Evolutionary conservation across 2,888 invertebrate genomes (phyloP), one percentile per base, ranked within the genome.

Genomic region (Physocephala rufipes): DNA sequence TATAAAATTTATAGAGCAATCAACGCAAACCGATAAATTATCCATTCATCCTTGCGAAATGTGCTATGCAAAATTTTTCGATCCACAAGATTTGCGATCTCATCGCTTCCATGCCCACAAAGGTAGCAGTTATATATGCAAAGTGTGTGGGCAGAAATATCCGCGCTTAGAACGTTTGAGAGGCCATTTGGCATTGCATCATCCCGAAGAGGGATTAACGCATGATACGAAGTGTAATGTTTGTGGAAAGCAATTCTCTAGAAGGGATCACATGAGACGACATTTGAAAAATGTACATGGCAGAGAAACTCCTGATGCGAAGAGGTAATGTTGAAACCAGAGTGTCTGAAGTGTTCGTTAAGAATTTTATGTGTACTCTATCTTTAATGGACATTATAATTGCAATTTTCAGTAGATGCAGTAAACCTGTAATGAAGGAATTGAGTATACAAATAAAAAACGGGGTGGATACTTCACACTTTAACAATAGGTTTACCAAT

Each of bases 241-340:
- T 2, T 68, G 68, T 24, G 68, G 61, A 2, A 61, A 62, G 30
- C 81, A 82, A 21, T 89, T 88, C 77, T 82, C 85, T 4, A 82
- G 88, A 0, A 80, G 84, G 1, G 87, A 87, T 74, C 87, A 88
- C 76, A 76, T 89, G 61, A 84, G 84, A 70, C 82, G 88, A 1
- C 89, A 89, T 77, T 80, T 87, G 80, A 79, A 82, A 2, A 85
- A 74, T n/a, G 76, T 87, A 1, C 89, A 89, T 66, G 51, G 63
- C 63, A 12, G 71, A 53, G 47, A 16, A 45, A 13, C 47, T 26
- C 63, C 45, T 1, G 16, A 16, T 63, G 63, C 47, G 16, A 47
- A 63, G 47, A 47, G 63, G 63, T 63, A 63, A 36, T 36, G 36
- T 36, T 36, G 36, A n/a, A n/a, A n/a, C n/a, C n/a, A n/a, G n/a